These are phyloP conservation scores for Drosophila lacteicornis DNA, from an alignment of 1,140 invertebrate species.

Conservation along the genomic window DNA sequence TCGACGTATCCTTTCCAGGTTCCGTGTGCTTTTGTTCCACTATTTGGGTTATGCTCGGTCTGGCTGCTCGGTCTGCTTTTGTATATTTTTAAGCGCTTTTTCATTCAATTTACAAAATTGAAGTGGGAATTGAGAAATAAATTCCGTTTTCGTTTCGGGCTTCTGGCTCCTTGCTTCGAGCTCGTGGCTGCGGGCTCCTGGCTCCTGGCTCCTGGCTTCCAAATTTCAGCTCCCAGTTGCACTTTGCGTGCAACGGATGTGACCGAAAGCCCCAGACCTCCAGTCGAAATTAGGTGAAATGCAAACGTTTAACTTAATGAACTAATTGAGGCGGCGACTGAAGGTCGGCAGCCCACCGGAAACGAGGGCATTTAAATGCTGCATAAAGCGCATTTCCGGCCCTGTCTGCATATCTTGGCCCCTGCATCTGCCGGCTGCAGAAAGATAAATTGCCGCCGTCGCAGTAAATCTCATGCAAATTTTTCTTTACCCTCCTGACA, in stretches of 20 bases:
- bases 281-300: slow-evolving; percentile 80
- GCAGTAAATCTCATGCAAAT: slow-evolving; percentile 67
- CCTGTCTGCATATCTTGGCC: slow-evolving; percentile 27
- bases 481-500: slow-evolving; percentile 46
- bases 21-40: slow-evolving; percentile 69
- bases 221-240: slow-evolving; percentile 35
- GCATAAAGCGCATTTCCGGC: slow-evolving; percentile 73
- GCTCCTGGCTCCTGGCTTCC: slow-evolving; percentile 10
- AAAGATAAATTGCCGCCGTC: slow-evolving; percentile 69
- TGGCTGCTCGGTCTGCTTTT: slow-evolving; percentile 68
- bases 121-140: slow-evolving; percentile 85
- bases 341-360: slow-evolving; percentile 71
- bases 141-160: slow-evolving; percentile 74
- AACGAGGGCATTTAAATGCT: slow-evolving; percentile 72
- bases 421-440: slow-evolving; percentile 46
- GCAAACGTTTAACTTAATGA: slow-evolving; percentile 83
- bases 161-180: slow-evolving; percentile 4
- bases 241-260: slow-evolving; percentile 65
- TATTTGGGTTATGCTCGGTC: slow-evolving; percentile 65
- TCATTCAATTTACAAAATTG: slow-evolving; percentile 85
- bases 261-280: slow-evolving; percentile 48
- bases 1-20: slow-evolving; percentile 32
- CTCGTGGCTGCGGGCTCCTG: slow-evolving; percentile 36
- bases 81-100: slow-evolving; percentile 84
- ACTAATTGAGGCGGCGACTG: slow-evolving; percentile 78